Evolutionary conservation across 2,888 invertebrate species (phyloP).

Genomic region (Tenthredo livida): DNA sequence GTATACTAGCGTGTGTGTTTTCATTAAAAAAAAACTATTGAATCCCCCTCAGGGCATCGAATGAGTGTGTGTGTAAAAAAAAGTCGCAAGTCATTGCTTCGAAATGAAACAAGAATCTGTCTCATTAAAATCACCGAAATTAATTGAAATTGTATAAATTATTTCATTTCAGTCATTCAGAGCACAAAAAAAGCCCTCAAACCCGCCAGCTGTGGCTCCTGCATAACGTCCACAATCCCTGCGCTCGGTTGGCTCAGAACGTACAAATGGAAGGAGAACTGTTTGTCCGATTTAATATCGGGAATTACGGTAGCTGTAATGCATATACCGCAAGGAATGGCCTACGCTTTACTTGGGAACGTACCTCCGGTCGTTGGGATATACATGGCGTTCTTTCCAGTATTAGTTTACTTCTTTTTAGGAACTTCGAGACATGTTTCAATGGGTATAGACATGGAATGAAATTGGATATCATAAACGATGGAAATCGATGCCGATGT

Average conservation of each 20-base stretch:
- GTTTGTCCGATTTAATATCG: conserved; percentile 87
- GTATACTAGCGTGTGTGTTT: too few species aligned
- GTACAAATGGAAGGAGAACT: conserved; percentile 82
- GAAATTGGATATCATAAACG: too few species aligned
- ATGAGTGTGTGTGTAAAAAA: too few species aligned
- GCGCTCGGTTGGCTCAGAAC: conserved; percentile 83
- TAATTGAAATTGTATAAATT: too few species aligned
- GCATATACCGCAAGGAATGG: conserved; percentile 91
- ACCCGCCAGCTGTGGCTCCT: conserved; percentile 67
- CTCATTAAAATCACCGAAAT: neutral
- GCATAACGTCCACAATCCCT: conserved; percentile 78
- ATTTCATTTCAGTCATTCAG: conserved; percentile 58
- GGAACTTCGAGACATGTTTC: conserved; percentile 86
- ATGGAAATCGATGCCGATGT: too few species aligned
- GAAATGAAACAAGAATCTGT: neutral
- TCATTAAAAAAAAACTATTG: too few species aligned
- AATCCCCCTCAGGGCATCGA: too few species aligned
- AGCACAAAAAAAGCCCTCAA: conserved; percentile 59
- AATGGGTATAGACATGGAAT: conserved; percentile 80
- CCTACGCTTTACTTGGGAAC: conserved; percentile 80
- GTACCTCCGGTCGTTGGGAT: conserved; percentile 80
- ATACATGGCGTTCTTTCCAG: conserved; percentile 82
- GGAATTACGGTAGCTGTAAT: conserved; percentile 92
- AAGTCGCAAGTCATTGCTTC: neutral
- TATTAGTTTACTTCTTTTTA: conserved; percentile 82